Conservation (phyloP, 2,888 invertebrate species). For the Seladonia tumulorum region DNA sequence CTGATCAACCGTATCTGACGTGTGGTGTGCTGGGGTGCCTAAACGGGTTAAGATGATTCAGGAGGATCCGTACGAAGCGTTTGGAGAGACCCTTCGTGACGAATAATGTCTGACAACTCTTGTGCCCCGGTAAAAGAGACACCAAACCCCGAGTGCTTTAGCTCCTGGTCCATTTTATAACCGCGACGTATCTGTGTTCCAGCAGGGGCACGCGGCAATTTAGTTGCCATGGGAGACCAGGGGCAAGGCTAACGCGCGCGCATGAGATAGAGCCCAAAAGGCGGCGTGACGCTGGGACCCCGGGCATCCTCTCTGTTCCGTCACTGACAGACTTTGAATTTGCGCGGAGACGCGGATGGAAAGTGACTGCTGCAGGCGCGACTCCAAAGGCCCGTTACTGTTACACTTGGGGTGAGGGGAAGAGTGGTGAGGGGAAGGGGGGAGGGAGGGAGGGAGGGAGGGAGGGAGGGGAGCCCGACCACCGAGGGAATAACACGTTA, state of each 20-base stretch:
- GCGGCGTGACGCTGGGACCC: conserved; percentile 27
- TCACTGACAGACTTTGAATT: conserved; percentile 68
- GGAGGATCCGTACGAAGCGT: neutral
- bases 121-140: neutral
- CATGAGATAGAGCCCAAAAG: conserved; percentile 17
- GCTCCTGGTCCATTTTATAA: neutral
- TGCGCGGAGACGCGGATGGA: conserved; percentile 58
- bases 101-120: no score
- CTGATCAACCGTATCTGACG: no score
- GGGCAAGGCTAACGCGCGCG: conserved; percentile 16
- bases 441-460: no score
- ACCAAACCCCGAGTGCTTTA: neutral
- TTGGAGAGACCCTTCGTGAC: neutral
- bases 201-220: neutral
- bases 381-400: conserved; percentile 53
- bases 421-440: no score
- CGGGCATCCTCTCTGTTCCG: conserved; percentile 65
- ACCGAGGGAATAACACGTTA: conserved; percentile 56
- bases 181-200: neutral
- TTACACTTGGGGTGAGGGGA: conserved; percentile 50
- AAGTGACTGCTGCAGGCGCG: conserved; percentile 67
- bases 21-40: no score
- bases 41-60: neutral
- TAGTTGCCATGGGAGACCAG: conserved; percentile 47
- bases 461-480: neutral